phyloP scores from a whole-genome alignment of 2,888 invertebrate species.

The Hylaea fasciaria region DNA sequence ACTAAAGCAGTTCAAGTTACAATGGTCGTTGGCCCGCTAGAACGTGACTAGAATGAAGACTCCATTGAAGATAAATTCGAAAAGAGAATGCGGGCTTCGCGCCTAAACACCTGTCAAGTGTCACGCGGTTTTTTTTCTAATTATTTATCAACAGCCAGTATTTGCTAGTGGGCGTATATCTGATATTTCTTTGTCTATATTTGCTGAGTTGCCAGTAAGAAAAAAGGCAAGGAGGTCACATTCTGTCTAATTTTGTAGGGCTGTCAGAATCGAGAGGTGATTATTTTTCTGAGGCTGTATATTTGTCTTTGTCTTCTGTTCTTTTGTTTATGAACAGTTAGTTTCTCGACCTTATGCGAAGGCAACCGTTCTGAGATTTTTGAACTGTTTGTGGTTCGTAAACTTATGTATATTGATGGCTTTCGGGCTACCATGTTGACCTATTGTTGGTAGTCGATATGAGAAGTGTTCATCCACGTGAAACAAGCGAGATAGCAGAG shows the following conservation, averaged over 20 bases:
- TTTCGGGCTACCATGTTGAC: slow-evolving; percentile 15
- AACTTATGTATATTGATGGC: slow-evolving; percentile 18
- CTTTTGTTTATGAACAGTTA: slow-evolving; percentile 44
- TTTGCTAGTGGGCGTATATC: slow-evolving; percentile 13
- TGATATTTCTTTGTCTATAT: slow-evolving; percentile 23
- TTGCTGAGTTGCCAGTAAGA: slow-evolving; percentile 32
- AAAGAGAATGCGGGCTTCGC: slow-evolving; percentile 72
- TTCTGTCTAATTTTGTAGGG: slow-evolving; percentile 29
- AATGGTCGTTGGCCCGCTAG: slow-evolving; percentile 49
- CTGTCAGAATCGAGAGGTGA: slow-evolving; percentile 43
- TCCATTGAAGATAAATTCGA: slow-evolving; percentile 53
- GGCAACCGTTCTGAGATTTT: slow-evolving; percentile 24
- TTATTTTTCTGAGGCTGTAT: slow-evolving; percentile 41
- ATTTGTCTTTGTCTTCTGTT: slow-evolving; percentile 47
- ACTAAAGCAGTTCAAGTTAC: slow-evolving; percentile 47
- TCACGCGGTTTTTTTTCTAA: slow-evolving; percentile 50
- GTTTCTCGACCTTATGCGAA: slow-evolving; percentile 40
- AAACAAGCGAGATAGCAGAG: too few species aligned
- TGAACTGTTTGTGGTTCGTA: slow-evolving; percentile 32
- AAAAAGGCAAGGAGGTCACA: slow-evolving; percentile 30
- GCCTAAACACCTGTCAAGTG: slow-evolving; percentile 71
- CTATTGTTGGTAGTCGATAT: not conserved
- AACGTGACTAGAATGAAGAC: slow-evolving; percentile 68
- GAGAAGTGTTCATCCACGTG: not conserved
- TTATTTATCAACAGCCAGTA: slow-evolving; percentile 48